A percentile compares a stretch with the other conserved stretches of the same genome.
Conservation (phyloP, 1,140 invertebrate genomes). For the Drosophila nannoptera region DNA sequence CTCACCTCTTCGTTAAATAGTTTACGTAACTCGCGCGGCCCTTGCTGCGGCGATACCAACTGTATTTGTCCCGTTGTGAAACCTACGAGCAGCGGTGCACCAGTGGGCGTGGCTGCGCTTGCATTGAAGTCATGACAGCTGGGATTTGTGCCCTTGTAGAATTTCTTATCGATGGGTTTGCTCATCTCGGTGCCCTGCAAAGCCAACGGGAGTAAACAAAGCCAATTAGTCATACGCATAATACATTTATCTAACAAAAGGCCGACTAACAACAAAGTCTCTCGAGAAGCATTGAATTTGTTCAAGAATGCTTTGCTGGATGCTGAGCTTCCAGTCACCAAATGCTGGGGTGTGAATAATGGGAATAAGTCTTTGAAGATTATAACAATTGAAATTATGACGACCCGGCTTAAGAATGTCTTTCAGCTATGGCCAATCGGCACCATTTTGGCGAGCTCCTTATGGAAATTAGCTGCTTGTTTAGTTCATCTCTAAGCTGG, state of each 20-base stretch:
- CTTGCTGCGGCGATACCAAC: conserved; percentile 97
- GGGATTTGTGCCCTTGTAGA: conserved; percentile 99
- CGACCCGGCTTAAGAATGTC: conserved; percentile 2
- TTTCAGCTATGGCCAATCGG: conserved; percentile 20
- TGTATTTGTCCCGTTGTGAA: conserved; percentile 99
- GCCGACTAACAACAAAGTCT: no score
- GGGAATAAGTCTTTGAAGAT: neutral
- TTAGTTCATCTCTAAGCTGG: conserved; percentile 36
- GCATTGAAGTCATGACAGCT: conserved; percentile 99
- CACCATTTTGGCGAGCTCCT: conserved; percentile 9
- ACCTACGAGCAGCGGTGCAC: conserved; percentile 93
- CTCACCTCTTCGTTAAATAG: conserved; percentile 98
- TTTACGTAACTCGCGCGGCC: conserved; percentile 96
- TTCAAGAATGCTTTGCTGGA: no score
- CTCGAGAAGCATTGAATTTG: no score
- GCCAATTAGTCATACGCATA: neutral
- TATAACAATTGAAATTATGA: neutral
- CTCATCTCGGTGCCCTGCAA: conserved; percentile 93
- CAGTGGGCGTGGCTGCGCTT: conserved; percentile 88
- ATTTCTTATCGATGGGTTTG: conserved; percentile 97
- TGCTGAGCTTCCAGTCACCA: no score
- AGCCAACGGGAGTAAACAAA: conserved; percentile 6
- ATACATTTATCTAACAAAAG: no score
- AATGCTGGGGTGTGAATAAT: no score
- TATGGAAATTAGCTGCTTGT: conserved; percentile 63